Percentiles rank a stretch among this genome's conserved stretches.
Evolutionary conservation across 1,140 invertebrate species (phyloP).

Genomic region (Nomia melanderi): DNA sequence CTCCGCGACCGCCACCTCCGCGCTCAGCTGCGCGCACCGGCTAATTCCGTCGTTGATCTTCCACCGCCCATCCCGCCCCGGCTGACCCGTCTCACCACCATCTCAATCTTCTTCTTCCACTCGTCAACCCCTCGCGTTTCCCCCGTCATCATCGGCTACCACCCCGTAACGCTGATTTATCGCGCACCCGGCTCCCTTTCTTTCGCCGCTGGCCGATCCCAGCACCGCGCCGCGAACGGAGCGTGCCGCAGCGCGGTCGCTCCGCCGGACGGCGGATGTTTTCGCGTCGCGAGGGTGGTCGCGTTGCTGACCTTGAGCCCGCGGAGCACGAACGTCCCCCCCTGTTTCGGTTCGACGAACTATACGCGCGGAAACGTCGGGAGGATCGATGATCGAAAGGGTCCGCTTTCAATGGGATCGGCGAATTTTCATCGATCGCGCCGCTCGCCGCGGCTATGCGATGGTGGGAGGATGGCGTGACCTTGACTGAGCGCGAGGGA

Average conservation of each 20-base stretch:
- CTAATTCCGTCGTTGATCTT: slow-evolving; percentile 52
- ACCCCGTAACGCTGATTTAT: slow-evolving; percentile 45
- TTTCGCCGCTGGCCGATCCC: neutral
- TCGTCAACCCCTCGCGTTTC: neutral
- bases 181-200: slow-evolving; percentile 19
- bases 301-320: slow-evolving; percentile 47
- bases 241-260: slow-evolving; percentile 2
- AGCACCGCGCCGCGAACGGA: no score
- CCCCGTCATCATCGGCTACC: slow-evolving; percentile 1
- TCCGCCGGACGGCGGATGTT: slow-evolving; percentile 22
- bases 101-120: no score
- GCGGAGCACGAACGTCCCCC: neutral
- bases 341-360: neutral
- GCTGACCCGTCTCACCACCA: neutral
- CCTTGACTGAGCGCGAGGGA: slow-evolving; percentile 25
- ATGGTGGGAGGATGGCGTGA: no score
- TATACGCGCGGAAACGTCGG: neutral
- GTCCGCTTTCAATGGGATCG: neutral
- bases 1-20: slow-evolving; percentile 16
- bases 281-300: slow-evolving; percentile 31
- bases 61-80: slow-evolving; percentile 4
- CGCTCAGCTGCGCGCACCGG: slow-evolving; percentile 24
- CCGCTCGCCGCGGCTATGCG: no score
- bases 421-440: neutral
- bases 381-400: neutral